Conservation (phyloP, 1,140 invertebrate species). For the Zaprionus tsacasi region DNA sequence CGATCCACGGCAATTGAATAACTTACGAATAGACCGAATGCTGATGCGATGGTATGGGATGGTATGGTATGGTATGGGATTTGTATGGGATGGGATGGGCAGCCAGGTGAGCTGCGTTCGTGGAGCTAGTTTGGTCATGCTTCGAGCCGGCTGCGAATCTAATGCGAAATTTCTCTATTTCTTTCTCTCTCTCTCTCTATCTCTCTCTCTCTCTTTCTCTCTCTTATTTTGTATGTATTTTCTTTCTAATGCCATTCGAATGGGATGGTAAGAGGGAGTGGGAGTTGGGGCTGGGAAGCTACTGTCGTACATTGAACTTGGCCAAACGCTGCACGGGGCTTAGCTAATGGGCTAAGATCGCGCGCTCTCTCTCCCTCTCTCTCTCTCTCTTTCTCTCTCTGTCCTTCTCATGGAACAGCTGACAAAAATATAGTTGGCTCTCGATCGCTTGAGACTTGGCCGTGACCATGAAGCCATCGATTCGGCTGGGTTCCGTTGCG, state of each 20-base stretch:
- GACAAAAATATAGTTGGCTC: constrained; percentile 41
- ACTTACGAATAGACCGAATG: constrained; percentile 16
- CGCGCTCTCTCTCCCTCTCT: constrained; percentile 12
- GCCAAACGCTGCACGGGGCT: constrained; percentile 51
- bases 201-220: constrained; percentile 46
- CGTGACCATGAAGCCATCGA: constrained; percentile 69
- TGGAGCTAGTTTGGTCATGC: constrained; percentile 60
- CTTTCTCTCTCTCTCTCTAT: constrained; percentile 13
- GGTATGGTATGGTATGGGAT: neutral
- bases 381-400: constrained; percentile 9
- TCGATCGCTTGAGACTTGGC: constrained; percentile 53
- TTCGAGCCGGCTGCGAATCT: constrained; percentile 55
- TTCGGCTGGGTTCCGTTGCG: constrained; percentile 54
- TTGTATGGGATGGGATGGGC: neutral
- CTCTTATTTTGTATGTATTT: constrained; percentile 50
- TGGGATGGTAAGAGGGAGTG: neutral
- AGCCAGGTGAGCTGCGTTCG: constrained; percentile 10
- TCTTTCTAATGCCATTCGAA: constrained; percentile 57
- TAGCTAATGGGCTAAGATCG: constrained; percentile 52
- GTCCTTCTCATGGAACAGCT: constrained; percentile 55
- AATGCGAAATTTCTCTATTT: constrained; percentile 80
- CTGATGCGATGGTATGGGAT: neutral
- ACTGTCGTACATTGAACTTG: constrained; percentile 72
- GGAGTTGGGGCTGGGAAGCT: constrained; percentile 17
- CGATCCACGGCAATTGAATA: constrained; percentile 44